These are phyloP conservation scores for Drosophila lini DNA, from an alignment of 1,140 invertebrate genomes.

Conservation along the genomic window DNA sequence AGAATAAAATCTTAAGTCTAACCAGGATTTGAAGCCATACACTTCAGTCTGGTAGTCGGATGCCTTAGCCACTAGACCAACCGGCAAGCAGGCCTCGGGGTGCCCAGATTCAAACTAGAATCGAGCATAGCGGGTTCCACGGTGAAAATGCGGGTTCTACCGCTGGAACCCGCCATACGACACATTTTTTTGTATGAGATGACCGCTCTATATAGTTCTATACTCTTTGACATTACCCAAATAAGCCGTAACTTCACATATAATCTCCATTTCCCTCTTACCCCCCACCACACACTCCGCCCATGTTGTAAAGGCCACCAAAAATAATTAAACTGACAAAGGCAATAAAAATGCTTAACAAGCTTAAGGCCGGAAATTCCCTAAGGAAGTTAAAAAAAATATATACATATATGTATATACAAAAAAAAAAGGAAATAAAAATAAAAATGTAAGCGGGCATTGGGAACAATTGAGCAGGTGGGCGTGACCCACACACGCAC, in stretches of 20 bases:
- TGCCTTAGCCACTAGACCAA: too few species aligned
- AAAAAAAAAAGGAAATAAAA: constrained; percentile 2
- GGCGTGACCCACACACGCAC: constrained; percentile 37
- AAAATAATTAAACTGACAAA: constrained; percentile 70
- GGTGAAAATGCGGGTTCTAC: too few species aligned
- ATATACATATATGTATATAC: too few species aligned
- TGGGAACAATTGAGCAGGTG: constrained; percentile 22
- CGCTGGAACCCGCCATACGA: too few species aligned
- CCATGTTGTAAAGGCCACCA: constrained; percentile 21
- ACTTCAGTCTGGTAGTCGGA: too few species aligned
- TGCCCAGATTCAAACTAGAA: too few species aligned
- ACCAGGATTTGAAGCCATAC: too few species aligned
- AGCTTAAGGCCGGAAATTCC: constrained; percentile 58
- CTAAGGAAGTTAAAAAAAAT: constrained; percentile 16
- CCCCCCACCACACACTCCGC: not conserved
- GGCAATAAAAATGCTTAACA: constrained; percentile 77
- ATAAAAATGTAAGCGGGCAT: constrained; percentile 3
- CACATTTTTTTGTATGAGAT: too few species aligned
- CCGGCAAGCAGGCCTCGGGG: too few species aligned
- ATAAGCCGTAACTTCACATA: constrained; percentile 60
- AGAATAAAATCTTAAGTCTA: too few species aligned
- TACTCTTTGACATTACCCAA: constrained; percentile 38
- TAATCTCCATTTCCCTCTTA: constrained; percentile 24
- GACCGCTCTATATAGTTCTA: too few species aligned
- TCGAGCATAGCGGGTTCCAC: too few species aligned